Conservation (phyloP, 2,113 vertebrate genomes). For the Grus americana region DNA sequence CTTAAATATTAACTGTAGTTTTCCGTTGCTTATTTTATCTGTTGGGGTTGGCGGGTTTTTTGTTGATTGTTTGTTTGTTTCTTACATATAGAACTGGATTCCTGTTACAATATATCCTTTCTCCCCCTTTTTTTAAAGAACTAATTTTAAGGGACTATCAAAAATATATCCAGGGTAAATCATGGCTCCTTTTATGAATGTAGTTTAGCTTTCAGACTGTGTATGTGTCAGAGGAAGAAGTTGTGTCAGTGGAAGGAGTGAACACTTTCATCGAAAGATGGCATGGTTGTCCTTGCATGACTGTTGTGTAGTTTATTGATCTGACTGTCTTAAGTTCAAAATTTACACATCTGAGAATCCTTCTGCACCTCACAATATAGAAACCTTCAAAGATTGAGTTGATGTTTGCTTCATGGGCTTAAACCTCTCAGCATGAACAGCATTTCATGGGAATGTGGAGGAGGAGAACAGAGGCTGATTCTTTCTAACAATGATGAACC, state of each 20-base stretch:
- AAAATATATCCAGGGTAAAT: neutral
- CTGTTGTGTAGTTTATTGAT: conserved; percentile 50
- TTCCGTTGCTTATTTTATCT: conserved; percentile 8
- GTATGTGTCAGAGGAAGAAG: neutral
- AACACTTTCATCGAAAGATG: neutral
- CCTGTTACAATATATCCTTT: neutral
- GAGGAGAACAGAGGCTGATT: neutral
- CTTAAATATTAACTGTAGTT: neutral
- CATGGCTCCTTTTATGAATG: neutral
- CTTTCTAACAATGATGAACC: neutral
- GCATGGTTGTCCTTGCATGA: conserved; percentile 52
- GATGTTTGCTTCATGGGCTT: conserved; percentile 15
- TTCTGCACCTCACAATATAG: conserved; percentile 21
- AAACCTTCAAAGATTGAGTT: conserved; percentile 44
- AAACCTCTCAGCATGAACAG: neutral
- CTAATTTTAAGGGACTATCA: neutral
- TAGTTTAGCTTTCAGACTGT: conserved; percentile 10
- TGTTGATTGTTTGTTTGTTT: neutral
- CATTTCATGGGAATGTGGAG: neutral
- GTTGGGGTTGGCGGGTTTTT: neutral
- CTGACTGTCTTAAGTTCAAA: conserved; percentile 48
- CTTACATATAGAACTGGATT: neutral
- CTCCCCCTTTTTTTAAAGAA: accelerated
- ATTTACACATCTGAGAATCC: conserved; percentile 57
- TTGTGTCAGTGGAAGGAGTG: neutral